Base-by-base conservation (phyloP, 2,888 invertebrate species). In the Sycophila texana region DNA sequence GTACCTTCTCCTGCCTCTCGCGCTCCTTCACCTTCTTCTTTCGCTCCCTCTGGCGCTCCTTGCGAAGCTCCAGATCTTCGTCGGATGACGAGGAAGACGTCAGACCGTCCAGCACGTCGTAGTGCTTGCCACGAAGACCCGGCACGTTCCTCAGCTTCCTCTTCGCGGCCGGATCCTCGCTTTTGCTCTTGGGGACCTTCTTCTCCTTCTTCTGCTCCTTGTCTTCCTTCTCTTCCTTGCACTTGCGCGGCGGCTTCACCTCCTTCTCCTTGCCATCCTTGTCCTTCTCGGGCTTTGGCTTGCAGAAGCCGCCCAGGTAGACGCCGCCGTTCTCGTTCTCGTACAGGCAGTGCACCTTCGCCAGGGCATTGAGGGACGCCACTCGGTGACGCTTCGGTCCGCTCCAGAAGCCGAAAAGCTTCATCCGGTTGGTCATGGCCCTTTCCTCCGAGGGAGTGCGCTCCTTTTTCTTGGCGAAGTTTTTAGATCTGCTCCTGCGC, bases 331-430 rank as follows among this genome's bases (percentile, higher is more conserved):
- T 94, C 91, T 97, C 97, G 88, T 97, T 97, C 90, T 97, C 97
- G 87, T 97, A 97, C 30, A 97, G 92, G 87, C 97, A 97, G 89
- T 97, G 97, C 2, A 97, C 97, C 92, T 97, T 97, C 39, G 97
- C 97, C 84, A 96, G 90, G 0, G 97, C 97, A 88, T 97, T 97
- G 49, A 97, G 90, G 2, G 97, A 97, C 55, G 97, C 97, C 91
- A 97, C 96, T 83, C 97, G 93, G 88, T 96, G 96, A 63, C 95
- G 93, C 90, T 96, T 96, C 30, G 96, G 95, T 0, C 95, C 95
- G 83, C 92, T 93, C 95, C 95, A 95, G 91, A 95, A 94, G 0
- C 94, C 93, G 80, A 94, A 92, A 55, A 94, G 90, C 86, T 94
- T 93, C 84, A 94, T 92, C 81, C 94, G 91, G 77, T 91, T 85